These are phyloP conservation scores for Sebastes schlegelii DNA, from an alignment of 2,113 vertebrate species.

Conservation along the genomic window DNA sequence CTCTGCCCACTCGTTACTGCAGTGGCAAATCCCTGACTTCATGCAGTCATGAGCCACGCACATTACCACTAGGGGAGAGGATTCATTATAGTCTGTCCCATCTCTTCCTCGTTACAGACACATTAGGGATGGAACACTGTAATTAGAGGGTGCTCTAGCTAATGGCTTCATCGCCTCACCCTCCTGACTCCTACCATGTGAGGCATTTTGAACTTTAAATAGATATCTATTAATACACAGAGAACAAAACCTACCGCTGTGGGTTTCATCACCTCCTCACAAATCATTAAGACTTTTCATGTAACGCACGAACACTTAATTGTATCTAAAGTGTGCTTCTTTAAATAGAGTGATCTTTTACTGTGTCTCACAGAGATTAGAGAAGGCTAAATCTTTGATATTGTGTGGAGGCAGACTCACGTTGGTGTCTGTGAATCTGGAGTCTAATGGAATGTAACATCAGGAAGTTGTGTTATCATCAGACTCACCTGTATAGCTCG, in stretches of 20 bases:
- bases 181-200: conserved; percentile 62
- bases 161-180: conserved; percentile 64
- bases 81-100: conserved; percentile 61
- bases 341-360: conserved; percentile 35
- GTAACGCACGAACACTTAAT: conserved; percentile 32
- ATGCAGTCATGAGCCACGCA: conserved; percentile 42
- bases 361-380: conserved; percentile 20
- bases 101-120: conserved; percentile 58
- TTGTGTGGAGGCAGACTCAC: conserved; percentile 6
- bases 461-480: not conserved
- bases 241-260: conserved; percentile 47
- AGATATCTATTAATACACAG: conserved; percentile 70
- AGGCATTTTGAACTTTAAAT: conserved; percentile 73
- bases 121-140: conserved; percentile 68
- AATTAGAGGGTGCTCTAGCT: conserved; percentile 73
- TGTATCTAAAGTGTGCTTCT: conserved; percentile 44
- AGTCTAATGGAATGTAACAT: conserved; percentile 7
- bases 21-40: conserved; percentile 45
- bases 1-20: conserved; percentile 31
- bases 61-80: conserved; percentile 36
- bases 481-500: conserved; percentile 89
- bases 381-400: conserved; percentile 34
- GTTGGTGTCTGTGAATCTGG: conserved; percentile 7
- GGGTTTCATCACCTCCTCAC: conserved; percentile 42
- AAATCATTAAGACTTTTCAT: conserved; percentile 42